Conservation (phyloP, 2,888 invertebrate genomes). For the Therioaphis trifolii region DNA sequence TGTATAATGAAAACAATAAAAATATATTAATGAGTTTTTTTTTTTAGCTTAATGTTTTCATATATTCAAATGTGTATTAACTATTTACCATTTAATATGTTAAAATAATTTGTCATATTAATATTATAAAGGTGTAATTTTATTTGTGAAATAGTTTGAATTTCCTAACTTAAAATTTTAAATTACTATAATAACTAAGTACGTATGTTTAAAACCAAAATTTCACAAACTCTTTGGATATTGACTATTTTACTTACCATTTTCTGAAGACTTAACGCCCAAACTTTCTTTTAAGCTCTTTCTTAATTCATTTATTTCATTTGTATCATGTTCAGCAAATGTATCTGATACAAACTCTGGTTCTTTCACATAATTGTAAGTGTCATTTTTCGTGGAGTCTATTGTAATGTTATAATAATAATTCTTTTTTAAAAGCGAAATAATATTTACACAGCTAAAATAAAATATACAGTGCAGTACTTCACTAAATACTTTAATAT, state of each 20-base stretch:
- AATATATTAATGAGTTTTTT: too few relatives aligned
- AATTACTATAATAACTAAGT: neutral
- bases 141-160: too few relatives aligned
- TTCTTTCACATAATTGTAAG: conserved; percentile 59
- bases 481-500: neutral
- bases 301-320: conserved; percentile 60
- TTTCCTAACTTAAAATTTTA: neutral
- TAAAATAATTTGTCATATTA: too few relatives aligned
- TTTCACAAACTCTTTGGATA: conserved; percentile 2
- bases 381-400: conserved; percentile 49
- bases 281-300: conserved; percentile 59
- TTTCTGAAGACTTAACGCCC: conserved; percentile 58
- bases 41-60: too few relatives aligned
- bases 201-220: conserved; percentile 3
- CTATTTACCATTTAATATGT: too few relatives aligned
- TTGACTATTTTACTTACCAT: conserved; percentile 48
- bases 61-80: too few relatives aligned
- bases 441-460: conserved; percentile 38
- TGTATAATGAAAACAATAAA: too few relatives aligned
- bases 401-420: conserved; percentile 56
- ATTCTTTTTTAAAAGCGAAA: conserved; percentile 35
- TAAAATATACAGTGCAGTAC: conserved; percentile 39
- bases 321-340: conserved; percentile 57
- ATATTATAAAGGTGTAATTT: too few relatives aligned
- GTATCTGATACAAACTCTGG: conserved; percentile 59